Base-by-base conservation (phyloP, 2,113 vertebrate genomes). In the Tupaia tana region DNA sequence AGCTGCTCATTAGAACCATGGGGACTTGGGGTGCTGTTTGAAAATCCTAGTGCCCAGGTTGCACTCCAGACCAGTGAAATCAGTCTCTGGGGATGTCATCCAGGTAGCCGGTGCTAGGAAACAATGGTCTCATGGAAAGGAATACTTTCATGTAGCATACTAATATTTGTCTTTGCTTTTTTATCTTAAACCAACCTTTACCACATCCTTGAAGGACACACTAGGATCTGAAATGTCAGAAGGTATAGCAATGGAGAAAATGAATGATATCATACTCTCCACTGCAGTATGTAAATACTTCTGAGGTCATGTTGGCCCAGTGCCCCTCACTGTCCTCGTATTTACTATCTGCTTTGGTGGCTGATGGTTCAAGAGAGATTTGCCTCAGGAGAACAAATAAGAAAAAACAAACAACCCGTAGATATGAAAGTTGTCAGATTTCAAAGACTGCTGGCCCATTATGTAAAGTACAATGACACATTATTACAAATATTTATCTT, bases 151-250 rank as follows among this genome's bases (percentile, higher is more conserved):
- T 74, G 86, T 58, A 88, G 34, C 67, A 29, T 12, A 59, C 81
- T 91, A 94, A 84, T 97, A 95, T 96, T 97, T 97, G 54, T 71
- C 91, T 96, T 97, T 52, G 61, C 86, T 80, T 90, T 95, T 94
- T 89, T 91, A 96, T 97, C 97, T 97, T 96, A 95, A 96, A 91
- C 71, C 88, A 98, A 97, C 82, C 88, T 90, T 97, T 91, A 89
- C 95, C 93, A 94, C 93, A 84, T 93, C 89, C 89, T 90, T 61
- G 15, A 97, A 67, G 89, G 25, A 89, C 52, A 67, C n/a, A 73
- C 77, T 89, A 43, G 91, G 59, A 80, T 95, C 94, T 77, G 84
- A 84, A 12, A 75, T 95, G 94, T 93, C 93, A 95, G 83, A 93
- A 85, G 89, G 34, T 61, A 67, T 16, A 90, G 66, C 24, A 14